Evolutionary conservation across 2,113 vertebrate species (phyloP), one percentile per base, ranked within the genome.

Genomic region (Tringa solitaria): DNA sequence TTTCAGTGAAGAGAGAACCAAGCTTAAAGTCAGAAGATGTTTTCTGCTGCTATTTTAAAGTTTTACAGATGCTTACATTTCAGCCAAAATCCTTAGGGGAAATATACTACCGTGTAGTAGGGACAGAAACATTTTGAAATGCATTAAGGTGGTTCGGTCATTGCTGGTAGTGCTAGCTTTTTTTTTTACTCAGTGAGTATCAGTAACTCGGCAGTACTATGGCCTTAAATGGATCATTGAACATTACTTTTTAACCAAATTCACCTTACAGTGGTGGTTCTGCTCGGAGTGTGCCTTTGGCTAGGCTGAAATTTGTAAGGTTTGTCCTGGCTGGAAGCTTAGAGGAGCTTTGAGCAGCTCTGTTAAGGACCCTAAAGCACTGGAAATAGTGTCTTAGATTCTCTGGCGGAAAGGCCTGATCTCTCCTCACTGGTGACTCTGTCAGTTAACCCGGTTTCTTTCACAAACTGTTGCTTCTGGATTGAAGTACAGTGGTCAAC

Each of bases 71-170:
- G 9, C 24, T 72, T 53, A 35, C 14, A 4, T 60, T 48, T 45
- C 27, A 48, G 23, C 35, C 27, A 46, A 28, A 6, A 41, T 48
- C 3, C 4, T 19, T 18, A 37, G 32, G 6, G 16, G 10, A 27
- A 27, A 5, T 59, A 11, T 9, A 5, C 20, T 35, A 15, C 41
- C 30, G 22, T 9, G 3, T 3, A 32, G 56, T 28, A 76, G 46
- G 20, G 27, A 65, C 15, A 10, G 10, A 32, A 50, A 2, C 18
- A 12, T 27, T 5, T 60, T 7, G 5, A 63, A 60, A 16, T 24
- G 2, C 0, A 0, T 32, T 26, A 7, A 28, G 26, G 13, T 32
- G 35, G 2, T 23, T 23, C 23, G 46, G 32, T 14, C 6, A 0
- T n/a, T 78, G 15, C 6, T 85, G 27, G 12, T 9, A 6, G 27